A percentile compares a stretch with the other conserved stretches of the same genome.
phyloP scores from a whole-genome alignment of 2,113 vertebrate species.

The Proterorhinus semilunaris region DNA sequence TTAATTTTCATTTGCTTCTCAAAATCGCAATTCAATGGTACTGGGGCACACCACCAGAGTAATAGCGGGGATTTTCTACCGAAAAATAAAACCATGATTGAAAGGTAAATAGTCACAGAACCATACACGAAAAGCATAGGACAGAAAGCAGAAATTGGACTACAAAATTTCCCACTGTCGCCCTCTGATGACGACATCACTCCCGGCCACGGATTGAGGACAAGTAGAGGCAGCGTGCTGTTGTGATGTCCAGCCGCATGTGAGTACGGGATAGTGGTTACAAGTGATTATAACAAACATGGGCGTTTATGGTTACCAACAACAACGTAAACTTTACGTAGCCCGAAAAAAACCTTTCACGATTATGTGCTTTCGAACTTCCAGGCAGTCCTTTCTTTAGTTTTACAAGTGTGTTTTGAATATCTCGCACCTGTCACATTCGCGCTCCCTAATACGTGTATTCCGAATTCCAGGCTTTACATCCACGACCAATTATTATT shows the following conservation, averaged over 20 bases:
- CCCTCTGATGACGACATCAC: constrained; percentile 27
- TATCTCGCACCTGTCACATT: background rate
- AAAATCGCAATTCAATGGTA: too few relatives aligned
- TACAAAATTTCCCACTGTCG: constrained; percentile 51
- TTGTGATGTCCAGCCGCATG: background rate
- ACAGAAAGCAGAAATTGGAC: constrained; percentile 14
- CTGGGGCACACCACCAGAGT: too few relatives aligned
- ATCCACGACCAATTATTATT: too few relatives aligned
- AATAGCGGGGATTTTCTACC: too few relatives aligned
- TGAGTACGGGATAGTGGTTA: background rate
- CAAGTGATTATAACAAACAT: background rate
- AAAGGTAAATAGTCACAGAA: background rate
- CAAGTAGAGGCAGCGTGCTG: background rate
- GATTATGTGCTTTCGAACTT: background rate
- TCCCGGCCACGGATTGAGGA: background rate
- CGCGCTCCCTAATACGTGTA: background rate
- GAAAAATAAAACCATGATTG: too few relatives aligned
- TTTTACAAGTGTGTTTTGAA: background rate
- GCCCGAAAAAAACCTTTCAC: background rate
- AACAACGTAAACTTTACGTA: background rate
- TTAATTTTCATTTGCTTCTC: too few relatives aligned
- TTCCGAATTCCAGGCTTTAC: too few relatives aligned
- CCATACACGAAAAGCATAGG: background rate
- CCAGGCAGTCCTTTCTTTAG: background rate
- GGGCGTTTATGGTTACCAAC: background rate